phyloP scores from a whole-genome alignment of 1,140 invertebrate species.

The Gonioctena quinquepunctata region DNA sequence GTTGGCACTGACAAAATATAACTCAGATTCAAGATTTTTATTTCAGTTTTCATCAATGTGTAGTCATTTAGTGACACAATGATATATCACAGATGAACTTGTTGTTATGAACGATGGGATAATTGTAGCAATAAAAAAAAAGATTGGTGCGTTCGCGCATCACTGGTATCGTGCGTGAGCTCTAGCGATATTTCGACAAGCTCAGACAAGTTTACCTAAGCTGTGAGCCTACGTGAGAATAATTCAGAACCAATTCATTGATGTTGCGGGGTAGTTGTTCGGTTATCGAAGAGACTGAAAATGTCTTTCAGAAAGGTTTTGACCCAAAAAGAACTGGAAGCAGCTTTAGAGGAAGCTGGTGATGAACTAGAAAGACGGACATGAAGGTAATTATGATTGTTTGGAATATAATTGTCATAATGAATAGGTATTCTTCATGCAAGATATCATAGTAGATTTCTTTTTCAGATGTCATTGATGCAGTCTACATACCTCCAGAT shows the following conservation, averaged over 20 bases:
- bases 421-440: slow-evolving; percentile 3
- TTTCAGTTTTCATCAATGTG: slow-evolving; percentile 2
- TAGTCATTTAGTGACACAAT: slow-evolving; percentile 3
- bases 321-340: slow-evolving; percentile 23
- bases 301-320: slow-evolving; percentile 18
- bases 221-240: background rate
- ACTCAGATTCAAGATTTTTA: background rate
- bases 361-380: slow-evolving; percentile 18
- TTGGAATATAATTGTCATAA: background rate
- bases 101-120: background rate
- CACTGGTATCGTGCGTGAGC: background rate
- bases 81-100: background rate
- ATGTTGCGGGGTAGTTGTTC: slow-evolving; percentile 14
- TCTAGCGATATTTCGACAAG: slow-evolving; percentile 2
- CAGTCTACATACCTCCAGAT: slow-evolving; percentile 22
- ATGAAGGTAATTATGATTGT: slow-evolving; percentile 6
- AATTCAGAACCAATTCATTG: slow-evolving; percentile 23
- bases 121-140: background rate
- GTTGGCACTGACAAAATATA: background rate
- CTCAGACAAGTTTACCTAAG: slow-evolving; percentile 7
- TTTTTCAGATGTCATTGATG: slow-evolving; percentile 22
- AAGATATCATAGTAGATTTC: background rate
- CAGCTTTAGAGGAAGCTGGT: slow-evolving; percentile 18
- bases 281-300: slow-evolving; percentile 3
- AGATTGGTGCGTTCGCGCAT: slow-evolving; percentile 12